Percentiles rank a stretch among this genome's conserved stretches.
These are phyloP conservation scores for Vicugna pacos DNA, from an alignment of 2,113 vertebrate genomes.

Conservation along the genomic window DNA sequence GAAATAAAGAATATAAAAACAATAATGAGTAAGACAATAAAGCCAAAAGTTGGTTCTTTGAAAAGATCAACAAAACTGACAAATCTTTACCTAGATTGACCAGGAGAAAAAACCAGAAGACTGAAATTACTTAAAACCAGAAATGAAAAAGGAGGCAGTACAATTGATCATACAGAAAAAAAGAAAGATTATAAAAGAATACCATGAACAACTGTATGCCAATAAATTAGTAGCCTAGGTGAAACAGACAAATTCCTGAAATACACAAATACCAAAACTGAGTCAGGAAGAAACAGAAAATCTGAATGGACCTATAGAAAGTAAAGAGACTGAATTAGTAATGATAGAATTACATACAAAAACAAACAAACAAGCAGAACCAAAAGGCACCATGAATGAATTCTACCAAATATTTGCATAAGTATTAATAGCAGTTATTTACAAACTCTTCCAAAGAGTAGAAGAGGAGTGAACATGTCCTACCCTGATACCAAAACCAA, in stretches of 20 bases:
- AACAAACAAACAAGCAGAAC: not conserved
- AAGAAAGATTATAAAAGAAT: not conserved
- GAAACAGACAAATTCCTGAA: not conserved
- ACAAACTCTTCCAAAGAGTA: not conserved
- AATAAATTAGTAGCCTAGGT: not conserved
- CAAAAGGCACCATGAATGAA: not conserved
- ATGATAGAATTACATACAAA: not conserved
- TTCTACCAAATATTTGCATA: not conserved
- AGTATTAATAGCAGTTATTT: not conserved
- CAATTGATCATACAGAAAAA: not conserved
- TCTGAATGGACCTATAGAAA: not conserved
- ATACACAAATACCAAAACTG: not conserved
- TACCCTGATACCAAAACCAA: not conserved
- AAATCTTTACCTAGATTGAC: not conserved
- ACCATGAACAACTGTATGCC: not conserved
- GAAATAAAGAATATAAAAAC: not conserved
- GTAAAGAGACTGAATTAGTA: not conserved
- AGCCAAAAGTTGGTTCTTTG: not conserved
- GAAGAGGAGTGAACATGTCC: not conserved
- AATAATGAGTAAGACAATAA: not conserved
- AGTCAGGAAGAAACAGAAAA: not conserved
- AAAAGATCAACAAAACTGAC: slow-evolving; percentile 10
- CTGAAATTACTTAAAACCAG: not conserved
- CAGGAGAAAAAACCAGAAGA: not conserved
- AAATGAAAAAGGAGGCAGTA: not conserved